A percentile compares a stretch with the other conserved stretches of the same genome.
Conservation (phyloP, 1,140 invertebrate genomes). For the silkworm (Bombyx mori) region ASM3026992v2 NC_085112.1:13041501-13042000, state of each 20-base stretch:
- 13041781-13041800: too few species aligned
- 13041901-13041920: conserved; percentile 83
- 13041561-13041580: conserved; percentile 83
- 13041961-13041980: not conserved
- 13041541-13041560: conserved; percentile 87
- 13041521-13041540: conserved; percentile 79
- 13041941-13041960: conserved; percentile 75
- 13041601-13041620: conserved; percentile 82
- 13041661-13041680: conserved; percentile 80
- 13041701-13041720: conserved; percentile 79
- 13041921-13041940: conserved; percentile 74
- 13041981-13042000: too few species aligned
- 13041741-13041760: conserved; percentile 79
- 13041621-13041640: conserved; percentile 80
- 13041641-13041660: conserved; percentile 80
- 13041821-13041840: not conserved
- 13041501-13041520: conserved; percentile 77
- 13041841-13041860: conserved; percentile 80
- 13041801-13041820: too few species aligned
- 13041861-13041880: conserved; percentile 82
- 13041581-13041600: conserved; percentile 80
- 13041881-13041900: conserved; percentile 85
- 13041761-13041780: conserved; percentile 81
- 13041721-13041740: conserved; percentile 78
- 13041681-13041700: conserved; percentile 78